Evolutionary conservation across 1,140 invertebrate species (phyloP), one percentile per base, ranked within the genome.

Genomic region (Hylaeus anthracinus): DNA sequence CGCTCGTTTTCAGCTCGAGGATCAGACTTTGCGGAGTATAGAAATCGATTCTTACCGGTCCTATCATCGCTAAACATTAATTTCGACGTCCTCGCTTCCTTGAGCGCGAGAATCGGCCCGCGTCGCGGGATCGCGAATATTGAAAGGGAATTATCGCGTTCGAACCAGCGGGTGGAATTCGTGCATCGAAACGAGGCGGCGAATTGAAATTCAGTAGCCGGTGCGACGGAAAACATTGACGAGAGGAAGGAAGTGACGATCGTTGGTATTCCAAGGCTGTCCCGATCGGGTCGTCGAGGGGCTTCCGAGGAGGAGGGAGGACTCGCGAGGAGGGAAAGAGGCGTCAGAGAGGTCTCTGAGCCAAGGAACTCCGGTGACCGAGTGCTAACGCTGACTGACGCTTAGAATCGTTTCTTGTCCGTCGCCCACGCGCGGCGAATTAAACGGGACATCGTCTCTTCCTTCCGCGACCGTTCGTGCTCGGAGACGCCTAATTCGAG

Each of bases 201-300:
- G 76, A 87, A 91, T 91, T 91, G 84, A 90, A 88, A 90, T 91
- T 91, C 89, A 91, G 80, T 43, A 79, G 81, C 77, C 82, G 48
- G 81, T 83, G 84, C 87, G 89, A 86, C 90, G 88, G 90, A 90
- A 89, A 90, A 88, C 85, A 88, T 87, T 84, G 88, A 89, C 88
- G 82, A 82, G 89, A 91, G 91, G 91, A 92, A 92, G 91, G 91
- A 92, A 92, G 90, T 92, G 86, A 72, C 81, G 82, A 70, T 87
- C 72, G 89, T 92, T 91, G 82, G 88, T 91, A 92, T 92, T 89
- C 51, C 91, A 89, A 90, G 86, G 81, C 79, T 81, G 76, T 37
- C 58, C 26, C 77, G 70, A 85, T 73, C 80, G 77, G 81, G 58
- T 37, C 63, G 85, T 8, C 56, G 60, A 41, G 14, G 39, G 45